A percentile compares a stretch with the other conserved stretches of the same genome.
Conservation (phyloP, 2,113 vertebrate genomes). For the Columba janthina region DNA sequence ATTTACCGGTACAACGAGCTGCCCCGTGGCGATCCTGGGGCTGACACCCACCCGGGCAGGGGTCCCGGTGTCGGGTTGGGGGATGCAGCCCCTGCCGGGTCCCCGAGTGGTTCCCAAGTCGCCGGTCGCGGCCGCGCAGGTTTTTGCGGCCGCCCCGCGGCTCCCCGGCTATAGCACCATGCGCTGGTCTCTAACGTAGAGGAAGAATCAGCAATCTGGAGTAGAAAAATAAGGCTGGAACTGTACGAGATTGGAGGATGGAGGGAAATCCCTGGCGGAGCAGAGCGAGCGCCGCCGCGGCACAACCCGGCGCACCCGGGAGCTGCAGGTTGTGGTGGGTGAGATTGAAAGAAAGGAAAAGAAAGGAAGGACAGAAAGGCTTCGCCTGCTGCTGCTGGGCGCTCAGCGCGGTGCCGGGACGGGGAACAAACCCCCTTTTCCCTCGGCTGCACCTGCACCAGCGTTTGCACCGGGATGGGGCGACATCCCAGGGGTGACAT, state of each 20-base stretch:
- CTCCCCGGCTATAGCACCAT: conserved; percentile 45
- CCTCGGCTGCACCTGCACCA: not conserved
- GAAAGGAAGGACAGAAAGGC: not conserved
- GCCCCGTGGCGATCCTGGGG: accelerated
- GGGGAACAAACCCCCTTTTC: not conserved
- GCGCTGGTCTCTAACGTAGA: conserved; percentile 53
- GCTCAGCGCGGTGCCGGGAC: not conserved
- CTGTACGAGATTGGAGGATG: not conserved
- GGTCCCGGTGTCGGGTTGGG: not conserved
- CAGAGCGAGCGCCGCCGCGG: not conserved
- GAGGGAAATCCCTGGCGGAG: not conserved
- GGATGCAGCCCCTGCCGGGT: not conserved
- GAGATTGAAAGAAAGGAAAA: not conserved
- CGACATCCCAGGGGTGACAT: not conserved
- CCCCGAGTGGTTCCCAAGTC: not conserved
- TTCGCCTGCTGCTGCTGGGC: not conserved
- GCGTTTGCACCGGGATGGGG: accelerated
- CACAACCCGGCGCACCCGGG: not conserved
- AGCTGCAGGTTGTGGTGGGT: not conserved
- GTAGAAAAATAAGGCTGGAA: conserved; percentile 68
- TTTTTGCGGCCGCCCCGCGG: not conserved
- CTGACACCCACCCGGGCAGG: accelerated
- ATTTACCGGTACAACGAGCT: not conserved
- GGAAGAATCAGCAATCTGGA: conserved; percentile 61
- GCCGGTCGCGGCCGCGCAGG: not conserved